phyloP scores from a whole-genome alignment of 2,888 invertebrate genomes.

The Diarsia rubi region DNA sequence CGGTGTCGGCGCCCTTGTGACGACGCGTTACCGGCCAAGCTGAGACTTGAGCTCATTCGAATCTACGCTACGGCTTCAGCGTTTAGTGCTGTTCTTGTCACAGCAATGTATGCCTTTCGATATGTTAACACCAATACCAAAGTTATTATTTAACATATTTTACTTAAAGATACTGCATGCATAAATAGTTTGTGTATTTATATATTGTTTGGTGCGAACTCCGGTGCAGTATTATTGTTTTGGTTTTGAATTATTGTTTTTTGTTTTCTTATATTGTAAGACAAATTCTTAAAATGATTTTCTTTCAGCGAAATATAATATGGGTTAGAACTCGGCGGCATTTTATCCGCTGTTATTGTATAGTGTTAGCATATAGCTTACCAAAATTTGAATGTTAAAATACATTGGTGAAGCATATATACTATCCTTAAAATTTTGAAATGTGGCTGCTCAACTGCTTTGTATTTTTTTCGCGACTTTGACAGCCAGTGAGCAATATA shows the following conservation, averaged over 20 bases:
- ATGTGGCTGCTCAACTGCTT: slow-evolving; percentile 45
- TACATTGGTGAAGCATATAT: slow-evolving; percentile 23
- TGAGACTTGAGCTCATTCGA: slow-evolving; percentile 56
- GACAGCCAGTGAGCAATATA: slow-evolving; percentile 68
- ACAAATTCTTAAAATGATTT: slow-evolving; percentile 56
- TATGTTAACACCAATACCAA: slow-evolving; percentile 88
- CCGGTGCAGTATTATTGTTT: slow-evolving; percentile 79
- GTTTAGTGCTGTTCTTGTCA: slow-evolving; percentile 63
- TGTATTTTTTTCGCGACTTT: slow-evolving; percentile 30
- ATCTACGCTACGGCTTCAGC: slow-evolving; percentile 68
- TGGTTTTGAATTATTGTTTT: slow-evolving; percentile 73
- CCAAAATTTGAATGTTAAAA: slow-evolving; percentile 41
- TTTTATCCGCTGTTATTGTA: slow-evolving; percentile 24
- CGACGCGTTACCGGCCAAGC: slow-evolving; percentile 64
- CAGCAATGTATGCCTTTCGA: slow-evolving; percentile 74
- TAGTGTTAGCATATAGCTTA: slow-evolving; percentile 46
- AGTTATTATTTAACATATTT: slow-evolving; percentile 83
- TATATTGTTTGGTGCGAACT: slow-evolving; percentile 75
- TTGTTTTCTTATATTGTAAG: slow-evolving; percentile 68
- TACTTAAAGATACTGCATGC: slow-evolving; percentile 78
- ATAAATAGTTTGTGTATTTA: slow-evolving; percentile 75
- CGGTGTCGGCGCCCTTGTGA: slow-evolving; percentile 68
- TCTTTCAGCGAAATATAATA: slow-evolving; percentile 61
- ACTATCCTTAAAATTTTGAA: slow-evolving; percentile 24
- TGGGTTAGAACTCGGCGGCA: slow-evolving; percentile 28